These are phyloP conservation scores for Elaphurus davidianus DNA, from an alignment of 2,113 vertebrate species.

Conservation along the genomic window DNA sequence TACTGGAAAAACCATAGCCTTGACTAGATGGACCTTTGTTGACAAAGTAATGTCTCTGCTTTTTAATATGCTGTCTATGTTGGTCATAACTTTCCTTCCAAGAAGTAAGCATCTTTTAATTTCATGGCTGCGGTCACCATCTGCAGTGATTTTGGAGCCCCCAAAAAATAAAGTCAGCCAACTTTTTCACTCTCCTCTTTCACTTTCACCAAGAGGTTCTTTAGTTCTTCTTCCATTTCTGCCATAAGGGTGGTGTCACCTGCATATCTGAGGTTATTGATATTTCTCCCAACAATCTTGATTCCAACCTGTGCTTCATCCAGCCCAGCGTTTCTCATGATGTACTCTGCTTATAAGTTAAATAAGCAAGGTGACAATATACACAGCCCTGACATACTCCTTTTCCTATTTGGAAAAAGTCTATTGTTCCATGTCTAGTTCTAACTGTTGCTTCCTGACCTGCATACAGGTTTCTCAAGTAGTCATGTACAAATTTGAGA, in stretches of 20 bases:
- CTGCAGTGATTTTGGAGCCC: not conserved
- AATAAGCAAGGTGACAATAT: not conserved
- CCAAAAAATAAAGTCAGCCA: not conserved
- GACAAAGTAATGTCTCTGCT: not conserved
- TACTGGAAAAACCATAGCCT: not conserved
- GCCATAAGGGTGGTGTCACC: not conserved
- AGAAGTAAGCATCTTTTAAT: not conserved
- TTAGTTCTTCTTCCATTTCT: not conserved
- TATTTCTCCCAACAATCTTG: not conserved
- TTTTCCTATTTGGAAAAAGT: not conserved
- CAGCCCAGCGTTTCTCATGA: not conserved
- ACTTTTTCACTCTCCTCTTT: not conserved
- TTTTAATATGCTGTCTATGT: not conserved
- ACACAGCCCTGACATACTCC: not conserved
- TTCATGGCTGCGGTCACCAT: not conserved
- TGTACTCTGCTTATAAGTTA: not conserved
- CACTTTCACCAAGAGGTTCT: not conserved
- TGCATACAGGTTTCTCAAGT: not conserved
- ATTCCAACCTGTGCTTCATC: not conserved
- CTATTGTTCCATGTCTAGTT: not conserved
- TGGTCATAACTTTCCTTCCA: not conserved
- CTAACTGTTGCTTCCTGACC: not conserved
- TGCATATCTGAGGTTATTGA: not conserved
- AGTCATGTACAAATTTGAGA: not conserved
- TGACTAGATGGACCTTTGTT: not conserved